These are phyloP conservation scores for Ibidorhyncha struthersii DNA, from an alignment of 2,113 vertebrate species.

Conservation along the genomic window DNA sequence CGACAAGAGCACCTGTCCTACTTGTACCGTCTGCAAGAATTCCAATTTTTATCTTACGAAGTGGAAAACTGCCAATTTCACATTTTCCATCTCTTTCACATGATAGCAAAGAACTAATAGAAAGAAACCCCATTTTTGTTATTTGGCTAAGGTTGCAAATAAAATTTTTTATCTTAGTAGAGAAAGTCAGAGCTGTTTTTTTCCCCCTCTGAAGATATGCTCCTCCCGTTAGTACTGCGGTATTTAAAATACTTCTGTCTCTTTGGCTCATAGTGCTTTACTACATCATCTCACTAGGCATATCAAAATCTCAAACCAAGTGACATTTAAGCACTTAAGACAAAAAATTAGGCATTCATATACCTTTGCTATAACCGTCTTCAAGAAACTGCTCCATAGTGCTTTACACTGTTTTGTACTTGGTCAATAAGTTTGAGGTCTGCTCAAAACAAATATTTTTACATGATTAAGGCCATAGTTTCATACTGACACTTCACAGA, in stretches of 20 bases:
- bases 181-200: neutral
- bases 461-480: slow-evolving; percentile 50
- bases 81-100: neutral
- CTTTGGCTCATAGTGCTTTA: slow-evolving; percentile 52
- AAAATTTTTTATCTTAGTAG: neutral
- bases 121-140: neutral
- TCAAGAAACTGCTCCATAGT: neutral
- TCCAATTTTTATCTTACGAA: neutral
- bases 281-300: neutral
- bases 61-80: neutral
- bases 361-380: neutral
- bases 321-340: slow-evolving; percentile 38
- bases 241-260: neutral
- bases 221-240: neutral
- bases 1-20: neutral
- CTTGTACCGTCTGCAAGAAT: neutral
- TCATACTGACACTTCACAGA: slow-evolving; percentile 30
- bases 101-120: neutral
- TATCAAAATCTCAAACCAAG: neutral
- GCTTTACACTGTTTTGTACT: neutral
- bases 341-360: neutral
- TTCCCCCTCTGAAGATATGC: neutral
- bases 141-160: neutral
- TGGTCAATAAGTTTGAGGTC: slow-evolving; percentile 17
- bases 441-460: slow-evolving; percentile 10